Base-by-base conservation (phyloP, 2,888 invertebrate species). In the Parnassius smintheus region DNA sequence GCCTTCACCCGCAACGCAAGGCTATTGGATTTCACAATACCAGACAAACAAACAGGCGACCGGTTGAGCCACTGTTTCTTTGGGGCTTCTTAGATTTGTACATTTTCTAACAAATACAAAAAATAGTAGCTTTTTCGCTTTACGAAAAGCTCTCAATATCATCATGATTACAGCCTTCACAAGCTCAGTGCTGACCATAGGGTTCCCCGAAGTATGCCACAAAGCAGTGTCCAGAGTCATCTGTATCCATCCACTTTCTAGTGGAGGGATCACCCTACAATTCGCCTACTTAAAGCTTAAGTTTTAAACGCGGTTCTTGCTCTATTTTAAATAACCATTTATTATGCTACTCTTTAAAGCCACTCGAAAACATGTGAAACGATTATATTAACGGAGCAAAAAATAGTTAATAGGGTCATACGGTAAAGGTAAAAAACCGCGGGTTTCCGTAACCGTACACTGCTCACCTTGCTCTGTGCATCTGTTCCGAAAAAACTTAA, bases 361-460 rank as follows among this genome's bases (percentile, higher is more conserved):
- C 59, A 56, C 59, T 59, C 41, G 51, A 73, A 78, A 82, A 80
- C 80, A 85, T 81, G 79, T 82, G 82, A 82, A 82, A 75, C 76
- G 85, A 83, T 87, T 82, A 83, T 76, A 70, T 63, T 65, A 59
- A 59, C 62, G 67, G 62, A 66, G 69, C 73, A 80, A 85, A 83
- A 85, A 81, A 76, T 42, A 75, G 79, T 85, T 87, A 90, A 88
- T 88, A 85, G 86, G 89, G 86, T 85, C 85, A 82, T 77, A 78
- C 79, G 74, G 77, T 77, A 70, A 63, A 58, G 65, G 58, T 74
- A 81, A 82, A 87, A 85, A 86, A 87, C 82, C 75, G 75, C 78
- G 72, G 80, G 88, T 88, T 90, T 88, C 91, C 91, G 91, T 90
- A 91, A 91, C 88, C 76, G 76, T 81, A 91, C 80, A 85, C 89